Evolutionary conservation across 1,140 invertebrate genomes (phyloP), one percentile per base, ranked within the genome.

Genomic region (Vollenhovia emeryi): DNA sequence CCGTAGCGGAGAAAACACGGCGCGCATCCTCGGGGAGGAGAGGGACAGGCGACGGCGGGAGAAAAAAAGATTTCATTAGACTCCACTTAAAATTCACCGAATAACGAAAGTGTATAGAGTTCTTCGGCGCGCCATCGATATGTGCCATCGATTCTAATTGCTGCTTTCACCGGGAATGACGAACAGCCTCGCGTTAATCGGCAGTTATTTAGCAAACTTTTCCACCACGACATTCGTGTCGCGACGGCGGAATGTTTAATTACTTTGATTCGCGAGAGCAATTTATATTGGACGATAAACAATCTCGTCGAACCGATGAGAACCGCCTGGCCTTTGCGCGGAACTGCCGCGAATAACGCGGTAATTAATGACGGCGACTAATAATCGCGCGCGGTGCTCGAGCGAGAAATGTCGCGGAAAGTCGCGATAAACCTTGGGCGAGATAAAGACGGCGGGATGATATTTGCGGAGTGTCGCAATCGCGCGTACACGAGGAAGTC

Each of bases 301-400:
- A 24, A 21, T 9, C 9, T 43, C 40, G 30, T 9, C 45, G 21
- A 68, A 68, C 15, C n/a, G 33, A 79, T 69, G 62, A 52, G 45
- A 79, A 69, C 18, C 5, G 9, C 18, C 36, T 79, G 62, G 33
- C 76, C 75, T 79, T 66, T 79, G n/a, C 45, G 21, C 18, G 33
- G 18, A 69, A 36, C 4, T 69, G 36, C 4, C 60, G 15, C 30
- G 15, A 24, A n/a, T 68, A 52, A 7, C 5, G 13, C 36, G 13
- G 15, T 52, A 40, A 79, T 79, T 79, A 69, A 79, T 52, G 21
- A 68, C 30, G 1, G 21, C n/a, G 21, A 52, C 13, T 68, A 79
- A 68, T 40, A 68, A 78, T 69, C 30, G 33, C 43, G 33, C 43
- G 27, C 3, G 52, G 21, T 13, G 33, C 21, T 48, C 43, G 33